Evolutionary conservation across 2,888 invertebrate species (phyloP).

Genomic region (Deilephila porcellus): DNA sequence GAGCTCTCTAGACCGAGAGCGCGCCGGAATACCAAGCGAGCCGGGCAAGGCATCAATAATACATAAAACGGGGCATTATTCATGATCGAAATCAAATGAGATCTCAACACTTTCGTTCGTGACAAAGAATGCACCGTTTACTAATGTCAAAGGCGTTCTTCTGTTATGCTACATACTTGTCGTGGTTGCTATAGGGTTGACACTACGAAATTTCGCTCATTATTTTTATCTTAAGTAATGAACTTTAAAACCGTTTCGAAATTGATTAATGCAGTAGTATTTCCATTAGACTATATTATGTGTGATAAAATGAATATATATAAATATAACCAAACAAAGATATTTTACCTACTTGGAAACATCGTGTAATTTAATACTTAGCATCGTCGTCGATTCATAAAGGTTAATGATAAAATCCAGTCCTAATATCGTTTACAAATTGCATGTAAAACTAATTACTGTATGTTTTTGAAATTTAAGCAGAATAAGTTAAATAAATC

Average conservation of each 20-base stretch:
- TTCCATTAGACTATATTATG: no score
- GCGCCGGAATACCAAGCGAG: slow-evolving; percentile 24
- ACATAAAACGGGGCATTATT: slow-evolving; percentile 54
- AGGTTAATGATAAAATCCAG: no score
- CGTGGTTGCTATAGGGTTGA: slow-evolving; percentile 43
- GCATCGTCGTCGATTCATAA: no score
- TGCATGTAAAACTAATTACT: no score
- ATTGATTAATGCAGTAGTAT: no score
- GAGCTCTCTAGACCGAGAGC: neutral
- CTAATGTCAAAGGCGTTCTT: slow-evolving; percentile 53
- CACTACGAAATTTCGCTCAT: slow-evolving; percentile 13
- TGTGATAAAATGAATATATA: no score
- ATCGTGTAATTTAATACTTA: no score
- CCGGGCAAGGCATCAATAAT: slow-evolving; percentile 52
- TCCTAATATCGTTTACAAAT: neutral
- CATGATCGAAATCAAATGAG: slow-evolving; percentile 58
- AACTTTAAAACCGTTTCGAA: no score
- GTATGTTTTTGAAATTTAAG: no score
- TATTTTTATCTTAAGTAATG: neutral
- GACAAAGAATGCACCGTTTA: slow-evolving; percentile 53
- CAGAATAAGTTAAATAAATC: no score
- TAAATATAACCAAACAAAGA: no score
- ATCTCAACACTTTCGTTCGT: slow-evolving; percentile 52
- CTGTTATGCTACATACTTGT: slow-evolving; percentile 45
- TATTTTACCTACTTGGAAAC: no score